These are phyloP conservation scores for Lota lota DNA, from an alignment of 2,113 vertebrate genomes.

Conservation along the genomic window DNA sequence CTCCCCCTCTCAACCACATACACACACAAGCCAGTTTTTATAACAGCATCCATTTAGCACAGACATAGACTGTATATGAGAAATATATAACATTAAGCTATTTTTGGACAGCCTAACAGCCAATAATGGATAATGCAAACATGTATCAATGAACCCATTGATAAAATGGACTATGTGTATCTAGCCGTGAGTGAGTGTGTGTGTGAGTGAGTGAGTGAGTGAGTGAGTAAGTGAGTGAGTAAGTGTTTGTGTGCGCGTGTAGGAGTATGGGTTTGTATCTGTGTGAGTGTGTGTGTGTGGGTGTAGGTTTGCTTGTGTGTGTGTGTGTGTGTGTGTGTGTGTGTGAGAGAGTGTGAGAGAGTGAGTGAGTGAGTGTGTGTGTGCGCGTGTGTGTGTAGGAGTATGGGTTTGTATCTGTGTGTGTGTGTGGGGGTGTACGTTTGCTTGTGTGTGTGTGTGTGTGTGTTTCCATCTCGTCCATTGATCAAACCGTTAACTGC, in stretches of 20 bases:
- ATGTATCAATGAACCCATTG: too few species aligned
- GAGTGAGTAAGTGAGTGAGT: slow-evolving; percentile 11
- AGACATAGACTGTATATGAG: too few species aligned
- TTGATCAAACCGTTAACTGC: slow-evolving; percentile 32
- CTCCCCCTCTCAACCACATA: too few species aligned
- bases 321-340: slow-evolving; percentile 18
- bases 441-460: slow-evolving; percentile 4
- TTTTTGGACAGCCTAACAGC: too few species aligned
- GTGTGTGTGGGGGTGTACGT: slow-evolving; percentile 32
- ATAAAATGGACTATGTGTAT: too few species aligned
- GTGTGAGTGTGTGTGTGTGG: too few species aligned
- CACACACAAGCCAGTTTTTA: too few species aligned
- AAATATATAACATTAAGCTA: too few species aligned
- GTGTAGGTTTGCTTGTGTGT: slow-evolving; percentile 2
- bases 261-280: too few species aligned
- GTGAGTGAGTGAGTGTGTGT: slow-evolving; percentile 3
- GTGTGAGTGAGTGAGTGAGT: slow-evolving; percentile 9
- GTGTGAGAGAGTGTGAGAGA: neutral
- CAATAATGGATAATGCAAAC: too few species aligned
- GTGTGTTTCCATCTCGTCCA: slow-evolving; percentile 21
- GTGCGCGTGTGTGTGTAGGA: slow-evolving; percentile 17
- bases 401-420: slow-evolving; percentile 5
- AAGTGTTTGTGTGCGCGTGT: slow-evolving; percentile 12
- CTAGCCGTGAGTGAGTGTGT: too few species aligned
- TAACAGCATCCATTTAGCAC: too few species aligned